Evolutionary conservation across 2,888 invertebrate species (phyloP).

Genomic region (Argyresthia goedartella): DNA sequence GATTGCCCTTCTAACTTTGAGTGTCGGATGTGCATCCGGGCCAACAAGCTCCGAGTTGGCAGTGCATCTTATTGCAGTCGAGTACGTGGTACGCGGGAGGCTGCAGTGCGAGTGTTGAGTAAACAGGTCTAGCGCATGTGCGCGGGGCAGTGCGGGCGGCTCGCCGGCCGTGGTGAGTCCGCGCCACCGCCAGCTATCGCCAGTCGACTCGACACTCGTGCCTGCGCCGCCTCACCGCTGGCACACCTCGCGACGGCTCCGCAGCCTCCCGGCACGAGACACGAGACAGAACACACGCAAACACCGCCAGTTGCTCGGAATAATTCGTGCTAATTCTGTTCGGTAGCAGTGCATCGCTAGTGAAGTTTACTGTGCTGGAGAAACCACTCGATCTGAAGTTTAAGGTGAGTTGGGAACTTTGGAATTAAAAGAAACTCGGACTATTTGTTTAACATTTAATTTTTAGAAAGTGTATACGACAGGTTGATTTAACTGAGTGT

Average conservation of each 20-base stretch:
- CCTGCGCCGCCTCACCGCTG: constrained; percentile 59
- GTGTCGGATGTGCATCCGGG: background rate
- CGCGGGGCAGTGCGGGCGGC: background rate
- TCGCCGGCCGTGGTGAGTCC: constrained; percentile 20
- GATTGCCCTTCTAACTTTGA: background rate
- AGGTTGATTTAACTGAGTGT: constrained; percentile 21
- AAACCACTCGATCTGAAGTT: constrained; percentile 37
- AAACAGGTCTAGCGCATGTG: constrained; percentile 48
- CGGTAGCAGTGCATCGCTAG: constrained; percentile 45
- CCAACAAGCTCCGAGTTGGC: no score
- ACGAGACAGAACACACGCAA: background rate
- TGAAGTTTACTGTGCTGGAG: constrained; percentile 50
- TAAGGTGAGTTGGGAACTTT: constrained; percentile 36
- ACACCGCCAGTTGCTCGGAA: background rate
- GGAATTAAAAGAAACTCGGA: background rate
- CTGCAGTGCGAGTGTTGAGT: constrained; percentile 22
- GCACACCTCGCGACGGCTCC: constrained; percentile 27
- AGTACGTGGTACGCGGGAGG: constrained; percentile 31
- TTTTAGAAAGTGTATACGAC: constrained; percentile 5
- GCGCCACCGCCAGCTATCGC: constrained; percentile 41
- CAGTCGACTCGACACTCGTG: constrained; percentile 35
- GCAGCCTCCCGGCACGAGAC: background rate
- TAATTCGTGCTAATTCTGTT: constrained; percentile 26
- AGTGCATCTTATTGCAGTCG: constrained; percentile 1
- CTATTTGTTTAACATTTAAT: constrained; percentile 4